Base-by-base conservation (phyloP, 1,140 invertebrate species). In the Nomia melanderi region DNA sequence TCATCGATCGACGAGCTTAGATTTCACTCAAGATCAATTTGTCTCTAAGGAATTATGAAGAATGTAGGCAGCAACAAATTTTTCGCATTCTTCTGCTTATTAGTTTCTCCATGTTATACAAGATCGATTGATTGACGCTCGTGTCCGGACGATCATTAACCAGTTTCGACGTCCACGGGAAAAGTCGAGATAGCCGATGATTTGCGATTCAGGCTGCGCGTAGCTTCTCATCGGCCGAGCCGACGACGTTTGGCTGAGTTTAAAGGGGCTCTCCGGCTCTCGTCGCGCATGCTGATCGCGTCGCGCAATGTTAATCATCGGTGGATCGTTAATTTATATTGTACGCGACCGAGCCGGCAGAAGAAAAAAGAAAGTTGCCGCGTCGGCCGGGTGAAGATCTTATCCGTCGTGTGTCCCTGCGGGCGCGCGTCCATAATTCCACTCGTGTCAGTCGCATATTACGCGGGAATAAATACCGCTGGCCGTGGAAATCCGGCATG, bases 301-400 rank as follows among this genome's bases (percentile, higher is more conserved):
- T 76, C 73, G 64, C 53, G 64, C 27, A 76, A 76, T 59, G 64
- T 77, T 77, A 82, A 77, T 81, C 44, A 41, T 36, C 50, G 47
- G 4, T 31, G 50, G 62, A 78, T 66, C 69, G 75, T 82, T 73
- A 77, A 82, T 81, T 77, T 81, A 71, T 66, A 77, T 71, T 44
- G 73, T 64, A 31, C 31, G 36, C 7, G 20, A 20, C 20, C 33
- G 9, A 2, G 29, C 20, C 50, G 57, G 80, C 54, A 33, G 54
- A 66, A 60, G 62, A 82, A 62, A 33, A 62, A 66, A 60, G 62
- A 82, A 59, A 82, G 39, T 53, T 14, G 14, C 41, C 4, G 44
- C 44, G 11, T 14, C 4, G 50, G 33, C 39, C 53, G 39, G 20
- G n/a, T 1, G 50, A 77, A 73, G 81, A 82, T 82, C 67, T 66